Evolutionary conservation across 92 coral and sea anemone species (phyloP).

Genomic region (Diadumene lineata): DNA sequence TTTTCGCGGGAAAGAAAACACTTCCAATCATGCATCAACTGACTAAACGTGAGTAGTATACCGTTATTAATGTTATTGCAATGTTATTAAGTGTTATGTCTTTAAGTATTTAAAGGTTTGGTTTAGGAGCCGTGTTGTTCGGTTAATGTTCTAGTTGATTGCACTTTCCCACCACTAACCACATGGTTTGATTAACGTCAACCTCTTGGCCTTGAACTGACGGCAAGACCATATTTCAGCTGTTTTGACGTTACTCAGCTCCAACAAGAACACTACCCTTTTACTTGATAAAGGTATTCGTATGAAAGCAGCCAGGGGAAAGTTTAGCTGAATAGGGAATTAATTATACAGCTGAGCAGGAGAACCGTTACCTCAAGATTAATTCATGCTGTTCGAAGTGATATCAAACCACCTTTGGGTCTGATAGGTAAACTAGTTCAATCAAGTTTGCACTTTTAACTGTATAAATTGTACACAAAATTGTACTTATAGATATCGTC

Average conservation of each 20-base stretch:
- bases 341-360: neutral
- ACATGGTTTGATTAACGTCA: neutral
- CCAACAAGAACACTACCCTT: neutral
- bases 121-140: neutral
- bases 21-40: neutral
- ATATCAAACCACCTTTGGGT: neutral
- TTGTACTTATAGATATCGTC: neutral
- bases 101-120: neutral
- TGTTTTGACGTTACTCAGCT: neutral
- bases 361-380: neutral
- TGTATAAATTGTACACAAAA: neutral
- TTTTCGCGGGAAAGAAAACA: too few species aligned
- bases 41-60: too few species aligned
- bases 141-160: neutral
- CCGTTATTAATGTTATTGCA: neutral
- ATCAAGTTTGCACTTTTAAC: neutral
- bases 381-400: neutral
- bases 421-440: neutral
- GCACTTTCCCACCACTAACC: neutral
- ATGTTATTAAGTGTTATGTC: neutral
- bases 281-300: neutral
- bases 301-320: neutral
- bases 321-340: neutral
- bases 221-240: neutral
- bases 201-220: neutral